phyloP scores from a whole-genome alignment of 2,888 invertebrate genomes.

The Hedychridium roseum region DNA sequence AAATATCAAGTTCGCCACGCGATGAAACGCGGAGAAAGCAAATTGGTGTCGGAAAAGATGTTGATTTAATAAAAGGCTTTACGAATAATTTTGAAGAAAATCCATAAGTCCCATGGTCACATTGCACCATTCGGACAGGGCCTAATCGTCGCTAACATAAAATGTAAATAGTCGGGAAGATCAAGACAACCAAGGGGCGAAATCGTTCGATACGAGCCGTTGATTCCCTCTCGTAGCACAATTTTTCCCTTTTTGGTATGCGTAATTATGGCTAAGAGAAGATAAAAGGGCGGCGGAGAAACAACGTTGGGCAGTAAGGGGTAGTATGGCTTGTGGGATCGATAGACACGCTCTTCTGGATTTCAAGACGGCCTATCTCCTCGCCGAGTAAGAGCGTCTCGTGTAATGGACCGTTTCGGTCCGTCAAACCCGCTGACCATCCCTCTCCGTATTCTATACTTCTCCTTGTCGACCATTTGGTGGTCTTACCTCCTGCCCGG shows the following conservation, averaged over 20 bases:
- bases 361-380: conserved; percentile 15
- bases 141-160: conserved; percentile 13
- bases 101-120: too few species aligned
- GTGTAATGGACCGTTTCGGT: conserved; percentile 28
- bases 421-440: conserved; percentile 36
- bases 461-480: too few species aligned
- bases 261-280: conserved; percentile 27
- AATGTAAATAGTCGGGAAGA: conserved; percentile 13
- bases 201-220: conserved; percentile 19
- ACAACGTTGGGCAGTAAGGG: background rate
- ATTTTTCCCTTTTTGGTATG: too few species aligned
- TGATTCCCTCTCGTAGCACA: conserved; percentile 14
- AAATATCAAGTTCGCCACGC: too few species aligned
- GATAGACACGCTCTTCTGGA: conserved; percentile 17
- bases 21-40: too few species aligned
- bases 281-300: conserved; percentile 13
- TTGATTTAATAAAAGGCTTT: too few species aligned
- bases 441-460: background rate
- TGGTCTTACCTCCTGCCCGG: too few species aligned
- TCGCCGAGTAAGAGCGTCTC: conserved; percentile 6
- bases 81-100: too few species aligned
- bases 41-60: too few species aligned
- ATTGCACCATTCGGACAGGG: too few species aligned
- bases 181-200: conserved; percentile 14
- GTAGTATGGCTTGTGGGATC: conserved; percentile 9